Percentiles rank a stretch among this genome's conserved stretches.
These are phyloP conservation scores for Micrasema longulum DNA, from an alignment of 1,140 invertebrate species.

Conservation along the genomic window DNA sequence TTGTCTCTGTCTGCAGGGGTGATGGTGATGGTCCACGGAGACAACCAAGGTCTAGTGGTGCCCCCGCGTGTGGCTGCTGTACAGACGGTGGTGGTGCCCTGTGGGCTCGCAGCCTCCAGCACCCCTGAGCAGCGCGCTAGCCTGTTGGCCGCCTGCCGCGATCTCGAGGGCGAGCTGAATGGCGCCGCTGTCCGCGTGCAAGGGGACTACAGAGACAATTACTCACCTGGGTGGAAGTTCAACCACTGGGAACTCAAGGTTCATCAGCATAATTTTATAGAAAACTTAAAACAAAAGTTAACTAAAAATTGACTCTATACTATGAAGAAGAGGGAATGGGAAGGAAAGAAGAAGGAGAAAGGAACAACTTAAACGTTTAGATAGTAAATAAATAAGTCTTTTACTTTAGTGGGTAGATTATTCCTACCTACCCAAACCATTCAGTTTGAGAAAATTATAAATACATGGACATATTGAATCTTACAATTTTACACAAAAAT, in stretches of 20 bases:
- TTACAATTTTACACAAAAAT: too few relatives aligned
- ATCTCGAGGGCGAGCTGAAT: constrained; percentile 73
- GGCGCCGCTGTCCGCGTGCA: constrained; percentile 76
- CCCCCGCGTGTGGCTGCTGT: constrained; percentile 91
- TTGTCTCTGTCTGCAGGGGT: constrained; percentile 79
- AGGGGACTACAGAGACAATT: constrained; percentile 93
- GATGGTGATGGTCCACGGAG: constrained; percentile 97
- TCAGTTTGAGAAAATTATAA: too few relatives aligned
- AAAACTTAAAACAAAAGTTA: too few relatives aligned
- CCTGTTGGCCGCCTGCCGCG: constrained; percentile 79
- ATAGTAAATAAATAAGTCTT: too few relatives aligned
- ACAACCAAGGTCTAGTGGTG: constrained; percentile 95
- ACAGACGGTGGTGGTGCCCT: constrained; percentile 93
- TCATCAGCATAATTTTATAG: background rate
- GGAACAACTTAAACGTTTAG: too few relatives aligned
- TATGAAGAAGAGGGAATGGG: too few relatives aligned
- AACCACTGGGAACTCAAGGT: constrained; percentile 99
- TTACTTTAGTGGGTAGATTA: too few relatives aligned
- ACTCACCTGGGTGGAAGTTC: constrained; percentile 99
- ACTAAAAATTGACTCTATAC: too few relatives aligned
- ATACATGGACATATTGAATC: too few relatives aligned
- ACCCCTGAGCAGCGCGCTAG: constrained; percentile 77
- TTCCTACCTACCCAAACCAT: too few relatives aligned
- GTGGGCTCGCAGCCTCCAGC: constrained; percentile 91
- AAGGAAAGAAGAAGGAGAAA: too few relatives aligned